Conservation (phyloP, 2,888 invertebrate genomes). For the Pseudoips prasinana region DNA sequence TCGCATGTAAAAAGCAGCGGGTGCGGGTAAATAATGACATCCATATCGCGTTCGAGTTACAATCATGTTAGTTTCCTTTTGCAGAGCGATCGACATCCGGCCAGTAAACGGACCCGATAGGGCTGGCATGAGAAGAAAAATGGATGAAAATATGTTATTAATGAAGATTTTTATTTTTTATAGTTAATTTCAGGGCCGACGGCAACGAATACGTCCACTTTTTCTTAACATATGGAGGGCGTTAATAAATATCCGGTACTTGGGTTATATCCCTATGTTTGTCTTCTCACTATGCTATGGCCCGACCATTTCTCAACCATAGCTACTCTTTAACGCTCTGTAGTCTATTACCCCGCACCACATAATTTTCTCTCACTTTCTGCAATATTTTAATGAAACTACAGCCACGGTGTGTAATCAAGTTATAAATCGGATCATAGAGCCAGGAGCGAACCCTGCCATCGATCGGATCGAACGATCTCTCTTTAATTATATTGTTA, state of each 20-base stretch:
- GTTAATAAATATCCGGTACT: no score
- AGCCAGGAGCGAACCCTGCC: slow-evolving; percentile 35
- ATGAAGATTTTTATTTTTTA: no score
- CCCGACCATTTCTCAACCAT: no score
- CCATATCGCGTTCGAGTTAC: slow-evolving; percentile 62
- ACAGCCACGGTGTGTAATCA: slow-evolving; percentile 11
- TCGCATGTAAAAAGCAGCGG: slow-evolving; percentile 31
- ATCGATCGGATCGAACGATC: slow-evolving; percentile 51
- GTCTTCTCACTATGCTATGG: no score
- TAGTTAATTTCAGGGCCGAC: no score
- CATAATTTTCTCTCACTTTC: no score
- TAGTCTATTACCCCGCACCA: no score
- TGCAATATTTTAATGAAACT: no score
- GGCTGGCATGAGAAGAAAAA: slow-evolving; percentile 15
- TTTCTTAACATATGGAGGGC: no score
- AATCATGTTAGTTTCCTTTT: slow-evolving; percentile 68
- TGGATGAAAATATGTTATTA: not conserved
- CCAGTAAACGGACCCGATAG: slow-evolving; percentile 44
- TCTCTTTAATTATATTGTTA: slow-evolving; percentile 82
- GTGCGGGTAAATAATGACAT: slow-evolving; percentile 63
- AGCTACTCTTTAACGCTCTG: no score
- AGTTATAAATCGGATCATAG: slow-evolving; percentile 27
- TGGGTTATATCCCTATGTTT: no score
- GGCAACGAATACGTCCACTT: no score
- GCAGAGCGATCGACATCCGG: slow-evolving; percentile 67